A percentile compares a stretch with the other conserved stretches of the same genome.
These are phyloP conservation scores for Tachycineta bicolor DNA, from an alignment of 2,113 vertebrate species.

Conservation along the genomic window DNA sequence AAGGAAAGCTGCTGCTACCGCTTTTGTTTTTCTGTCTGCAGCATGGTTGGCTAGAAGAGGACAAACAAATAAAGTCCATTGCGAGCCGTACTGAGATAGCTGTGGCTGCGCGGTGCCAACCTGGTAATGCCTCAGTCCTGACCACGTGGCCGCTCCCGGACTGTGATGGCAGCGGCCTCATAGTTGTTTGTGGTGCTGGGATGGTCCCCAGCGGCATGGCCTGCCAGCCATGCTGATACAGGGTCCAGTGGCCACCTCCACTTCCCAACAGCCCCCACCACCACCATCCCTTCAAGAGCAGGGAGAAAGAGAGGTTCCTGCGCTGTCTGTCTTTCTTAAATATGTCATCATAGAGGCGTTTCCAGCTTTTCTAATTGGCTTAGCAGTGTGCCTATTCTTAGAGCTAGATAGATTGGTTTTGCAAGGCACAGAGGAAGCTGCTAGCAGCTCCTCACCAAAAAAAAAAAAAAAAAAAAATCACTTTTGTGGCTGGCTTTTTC, in stretches of 20 bases:
- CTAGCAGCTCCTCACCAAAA: not conserved
- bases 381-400: not conserved
- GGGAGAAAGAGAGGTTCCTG: not conserved
- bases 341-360: not conserved
- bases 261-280: no score
- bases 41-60: not conserved
- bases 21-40: not conserved
- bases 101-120: rapidly evolving
- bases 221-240: not conserved
- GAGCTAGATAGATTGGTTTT: not conserved
- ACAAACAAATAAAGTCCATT: not conserved
- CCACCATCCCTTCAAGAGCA: not conserved
- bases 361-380: not conserved
- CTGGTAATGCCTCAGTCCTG: not conserved
- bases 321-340: no score
- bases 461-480: not conserved
- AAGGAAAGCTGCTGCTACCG: not conserved
- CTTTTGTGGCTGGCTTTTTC: not conserved
- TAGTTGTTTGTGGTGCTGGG: not conserved
- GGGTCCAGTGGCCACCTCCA: not conserved
- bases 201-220: no score
- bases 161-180: rapidly evolving
- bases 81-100: no score
- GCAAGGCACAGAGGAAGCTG: not conserved
- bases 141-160: not conserved